phyloP scores from a whole-genome alignment of 1,140 invertebrate species.

The Phenacoccus solenopsis region DNA sequence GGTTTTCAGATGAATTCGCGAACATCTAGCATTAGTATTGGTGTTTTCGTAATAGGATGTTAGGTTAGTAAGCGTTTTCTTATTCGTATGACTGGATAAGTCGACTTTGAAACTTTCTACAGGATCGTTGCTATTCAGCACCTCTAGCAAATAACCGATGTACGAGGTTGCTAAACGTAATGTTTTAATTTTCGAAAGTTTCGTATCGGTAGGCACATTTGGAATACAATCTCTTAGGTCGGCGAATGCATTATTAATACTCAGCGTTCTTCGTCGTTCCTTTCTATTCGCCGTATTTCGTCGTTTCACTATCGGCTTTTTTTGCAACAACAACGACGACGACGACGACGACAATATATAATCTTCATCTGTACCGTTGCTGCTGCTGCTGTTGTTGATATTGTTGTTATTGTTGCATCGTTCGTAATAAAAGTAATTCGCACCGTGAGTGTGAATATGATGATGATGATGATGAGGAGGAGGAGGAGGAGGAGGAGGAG shows the following conservation, averaged over 20 bases:
- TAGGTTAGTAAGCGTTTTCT: background rate
- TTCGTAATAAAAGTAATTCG: too few species aligned
- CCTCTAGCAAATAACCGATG: conserved; percentile 75
- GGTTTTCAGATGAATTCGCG: too few species aligned
- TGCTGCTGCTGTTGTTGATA: too few species aligned
- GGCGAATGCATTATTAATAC: conserved; percentile 89
- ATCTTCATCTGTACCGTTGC: background rate
- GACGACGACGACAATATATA: background rate
- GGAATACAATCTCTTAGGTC: conserved; percentile 86
- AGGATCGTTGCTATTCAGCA: conserved; percentile 55
- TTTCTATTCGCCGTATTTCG: conserved; percentile 84
- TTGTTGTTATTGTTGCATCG: too few species aligned
- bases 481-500: too few species aligned
- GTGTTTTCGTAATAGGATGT: background rate
- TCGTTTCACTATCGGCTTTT: conserved; percentile 40
- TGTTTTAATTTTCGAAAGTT: conserved; percentile 73
- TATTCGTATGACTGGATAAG: conserved; percentile 38
- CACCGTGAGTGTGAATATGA: too few species aligned
- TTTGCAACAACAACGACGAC: background rate
- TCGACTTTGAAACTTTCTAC: conserved; percentile 61
- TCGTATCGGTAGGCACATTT: conserved; percentile 89
- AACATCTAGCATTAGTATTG: too few species aligned
- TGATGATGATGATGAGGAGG: too few species aligned
- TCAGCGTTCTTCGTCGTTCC: conserved; percentile 78
- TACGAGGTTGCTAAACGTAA: conserved; percentile 80